Base-by-base conservation (phyloP, 2,888 invertebrate genomes). In the Synanthedon vespiformis region DNA sequence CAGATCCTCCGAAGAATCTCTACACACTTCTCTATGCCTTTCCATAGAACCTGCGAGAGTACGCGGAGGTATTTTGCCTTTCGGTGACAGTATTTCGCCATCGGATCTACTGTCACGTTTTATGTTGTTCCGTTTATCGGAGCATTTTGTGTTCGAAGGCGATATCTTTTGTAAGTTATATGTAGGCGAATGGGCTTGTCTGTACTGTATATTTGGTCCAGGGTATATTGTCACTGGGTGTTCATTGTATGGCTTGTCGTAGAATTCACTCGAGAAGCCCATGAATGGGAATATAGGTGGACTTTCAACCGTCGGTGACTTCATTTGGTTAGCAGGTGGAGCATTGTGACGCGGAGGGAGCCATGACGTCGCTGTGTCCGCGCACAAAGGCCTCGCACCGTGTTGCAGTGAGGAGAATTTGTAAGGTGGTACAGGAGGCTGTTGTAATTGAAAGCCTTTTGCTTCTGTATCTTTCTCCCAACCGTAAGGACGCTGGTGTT, bases 1-100 rank as follows among this genome's bases (percentile, higher is more conserved):
- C 57, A 84, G 61, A 58, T 88, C 86, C 79, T 88, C 88, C 77
- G 84, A 68, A 59, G 88, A 88, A 67, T 89, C 90, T 68, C 93
- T 90, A 71, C 93, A 90, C 65, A 94, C 93, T 86, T 94, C 94
- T 70, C 94, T 91, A 82, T 94, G 94, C 68, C 92, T 90, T 77
- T 94, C 94, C 71, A 92, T 89, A 67, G 91, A 92, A 68, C 90
- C 90, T 57, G 92, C 90, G 71, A 92, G 89, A 68, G 92, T 92
- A 62, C 92, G 88, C 62, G 93, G 92, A 64, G 92, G 92, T 68
- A 91, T 76, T 85, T 90, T 89, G 69, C 71, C 71, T 63, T 73
- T 50, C 16, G 88, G 87, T 58, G 88, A 86, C 56, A 87, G 65
- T 72, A 80, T 77, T 59, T 85, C 85, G 49, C 78, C 83, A 60